phyloP scores from a whole-genome alignment of 2,888 invertebrate species.

The Drosophila seclusa region DNA sequence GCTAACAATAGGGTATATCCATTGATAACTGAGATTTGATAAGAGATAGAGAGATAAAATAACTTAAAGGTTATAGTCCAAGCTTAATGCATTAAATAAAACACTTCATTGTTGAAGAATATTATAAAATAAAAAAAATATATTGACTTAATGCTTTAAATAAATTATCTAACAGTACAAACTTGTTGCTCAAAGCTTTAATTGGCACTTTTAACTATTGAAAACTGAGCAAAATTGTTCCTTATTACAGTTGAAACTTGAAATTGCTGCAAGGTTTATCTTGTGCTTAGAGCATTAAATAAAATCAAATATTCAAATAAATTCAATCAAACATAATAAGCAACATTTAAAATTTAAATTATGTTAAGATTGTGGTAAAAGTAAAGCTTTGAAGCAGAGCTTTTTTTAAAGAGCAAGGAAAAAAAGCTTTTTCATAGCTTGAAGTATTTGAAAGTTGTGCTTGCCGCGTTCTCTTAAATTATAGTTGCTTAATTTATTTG shows the following conservation, averaged over 20 bases:
- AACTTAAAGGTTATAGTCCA: neutral
- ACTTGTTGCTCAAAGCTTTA: too few species aligned
- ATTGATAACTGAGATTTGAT: neutral
- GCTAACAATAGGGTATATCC: conserved; percentile 30
- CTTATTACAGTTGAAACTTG: neutral
- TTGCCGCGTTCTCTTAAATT: neutral
- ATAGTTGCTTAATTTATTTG: conserved; percentile 5
- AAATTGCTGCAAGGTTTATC: neutral
- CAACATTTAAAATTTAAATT: neutral
- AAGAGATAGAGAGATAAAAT: neutral
- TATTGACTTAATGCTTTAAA: neutral
- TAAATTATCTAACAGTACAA: neutral
- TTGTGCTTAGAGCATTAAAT: neutral
- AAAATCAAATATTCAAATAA: neutral
- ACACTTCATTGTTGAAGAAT: neutral
- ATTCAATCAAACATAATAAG: neutral
- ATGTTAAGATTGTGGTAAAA: neutral
- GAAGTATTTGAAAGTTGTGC: conserved; percentile 11
- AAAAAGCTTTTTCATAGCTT: neutral
- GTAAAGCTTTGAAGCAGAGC: too few species aligned
- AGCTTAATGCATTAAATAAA: neutral
- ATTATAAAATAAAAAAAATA: neutral
- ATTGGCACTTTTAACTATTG: neutral
- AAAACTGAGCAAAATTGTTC: neutral
- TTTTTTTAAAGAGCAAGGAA: neutral